Percentiles rank a stretch among this genome's conserved stretches.
phyloP scores from a whole-genome alignment of 2,113 vertebrate species.

The Strigops habroptila region DNA sequence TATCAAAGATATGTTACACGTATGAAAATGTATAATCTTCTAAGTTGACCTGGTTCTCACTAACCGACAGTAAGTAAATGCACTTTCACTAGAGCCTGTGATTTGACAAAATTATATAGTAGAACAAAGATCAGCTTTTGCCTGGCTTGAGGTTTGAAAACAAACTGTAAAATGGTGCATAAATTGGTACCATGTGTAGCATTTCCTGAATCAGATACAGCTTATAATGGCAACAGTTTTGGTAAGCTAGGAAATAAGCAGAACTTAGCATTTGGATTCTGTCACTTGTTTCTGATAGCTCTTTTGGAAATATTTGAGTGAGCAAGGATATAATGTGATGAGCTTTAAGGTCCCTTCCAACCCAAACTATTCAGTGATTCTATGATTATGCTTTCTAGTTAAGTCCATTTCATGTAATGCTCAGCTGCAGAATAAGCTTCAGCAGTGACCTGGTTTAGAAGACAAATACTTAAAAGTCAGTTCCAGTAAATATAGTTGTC shows the following conservation, averaged over 20 bases:
- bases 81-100: neutral
- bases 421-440: neutral
- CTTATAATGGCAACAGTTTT: neutral
- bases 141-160: neutral
- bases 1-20: fast-evolving
- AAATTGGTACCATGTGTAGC: neutral
- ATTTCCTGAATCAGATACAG: neutral
- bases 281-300: neutral
- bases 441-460: neutral
- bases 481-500: neutral
- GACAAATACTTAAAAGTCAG: neutral
- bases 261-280: neutral
- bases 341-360: neutral
- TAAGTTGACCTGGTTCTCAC: neutral
- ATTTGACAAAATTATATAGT: neutral
- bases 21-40: neutral
- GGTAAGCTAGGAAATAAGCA: neutral
- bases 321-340: neutral
- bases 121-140: neutral
- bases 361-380: neutral
- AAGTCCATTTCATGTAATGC: neutral
- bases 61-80: neutral
- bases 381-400: neutral
- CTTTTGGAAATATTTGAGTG: neutral
- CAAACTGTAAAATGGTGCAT: neutral